Conservation (phyloP, 1,140 invertebrate species). For the Bradynema listronoti region DNA sequence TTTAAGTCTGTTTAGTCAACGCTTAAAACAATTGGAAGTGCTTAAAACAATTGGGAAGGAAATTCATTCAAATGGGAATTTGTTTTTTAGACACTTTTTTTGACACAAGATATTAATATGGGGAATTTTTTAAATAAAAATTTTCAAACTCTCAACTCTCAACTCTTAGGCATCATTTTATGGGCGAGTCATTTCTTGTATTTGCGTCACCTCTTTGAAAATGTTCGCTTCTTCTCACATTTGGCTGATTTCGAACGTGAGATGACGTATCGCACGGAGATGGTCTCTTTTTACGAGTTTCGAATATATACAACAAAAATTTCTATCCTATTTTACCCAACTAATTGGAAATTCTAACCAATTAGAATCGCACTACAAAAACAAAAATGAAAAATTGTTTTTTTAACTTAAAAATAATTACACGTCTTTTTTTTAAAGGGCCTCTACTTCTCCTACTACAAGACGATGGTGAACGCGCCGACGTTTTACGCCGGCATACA, state of each 20-base stretch:
- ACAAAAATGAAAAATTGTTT: not conserved
- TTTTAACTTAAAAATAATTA: not conserved
- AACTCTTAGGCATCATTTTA: slow-evolving; percentile 40
- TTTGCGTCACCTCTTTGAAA: slow-evolving; percentile 60
- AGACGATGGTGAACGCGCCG: slow-evolving; percentile 64
- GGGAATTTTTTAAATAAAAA: no score
- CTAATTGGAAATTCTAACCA: not conserved
- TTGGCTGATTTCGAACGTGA: slow-evolving; percentile 62
- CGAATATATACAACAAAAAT: no score
- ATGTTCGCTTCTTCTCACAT: slow-evolving; percentile 62
- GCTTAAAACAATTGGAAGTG: no score
- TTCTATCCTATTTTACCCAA: not conserved
- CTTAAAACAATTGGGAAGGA: no score
- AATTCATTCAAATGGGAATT: no score
- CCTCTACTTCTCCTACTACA: slow-evolving; percentile 80
- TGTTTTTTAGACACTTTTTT: no score
- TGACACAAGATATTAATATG: no score
- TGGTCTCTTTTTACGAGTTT: slow-evolving; percentile 51
- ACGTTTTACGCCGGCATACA: not conserved
- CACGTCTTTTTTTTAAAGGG: slow-evolving; percentile 62
- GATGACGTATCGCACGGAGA: slow-evolving; percentile 62
- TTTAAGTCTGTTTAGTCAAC: no score
- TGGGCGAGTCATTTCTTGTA: slow-evolving; percentile 39
- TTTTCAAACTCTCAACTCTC: no score
- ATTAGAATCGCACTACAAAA: no score